Conservation (phyloP, 2,888 invertebrate genomes). For the Ferrisia virgata region DNA sequence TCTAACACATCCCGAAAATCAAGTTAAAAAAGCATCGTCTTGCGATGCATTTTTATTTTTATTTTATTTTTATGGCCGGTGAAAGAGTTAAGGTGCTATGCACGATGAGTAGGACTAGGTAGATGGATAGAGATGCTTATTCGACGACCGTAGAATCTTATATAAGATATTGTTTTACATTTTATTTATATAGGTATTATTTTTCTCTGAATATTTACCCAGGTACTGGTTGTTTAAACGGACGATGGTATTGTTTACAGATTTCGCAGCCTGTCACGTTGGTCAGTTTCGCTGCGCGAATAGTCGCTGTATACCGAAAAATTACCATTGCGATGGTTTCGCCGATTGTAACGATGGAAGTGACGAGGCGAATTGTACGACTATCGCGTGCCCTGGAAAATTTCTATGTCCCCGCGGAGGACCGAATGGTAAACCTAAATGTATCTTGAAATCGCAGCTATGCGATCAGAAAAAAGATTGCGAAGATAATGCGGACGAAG, state of each 20-base stretch:
- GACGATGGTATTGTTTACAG: slow-evolving; percentile 55
- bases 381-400: slow-evolving; percentile 83
- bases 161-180: too few species aligned
- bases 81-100: too few species aligned
- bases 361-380: slow-evolving; percentile 83
- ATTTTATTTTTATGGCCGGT: too few species aligned
- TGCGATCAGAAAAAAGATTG: slow-evolving; percentile 91
- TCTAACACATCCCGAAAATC: too few species aligned
- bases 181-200: background rate
- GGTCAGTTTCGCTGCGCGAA: slow-evolving; percentile 92
- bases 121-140: too few species aligned
- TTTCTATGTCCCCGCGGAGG: slow-evolving; percentile 82
- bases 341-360: slow-evolving; percentile 89
- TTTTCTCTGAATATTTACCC: background rate
- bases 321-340: slow-evolving; percentile 81
- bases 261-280: slow-evolving; percentile 82
- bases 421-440: slow-evolving; percentile 71
- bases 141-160: too few species aligned
- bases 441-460: slow-evolving; percentile 80
- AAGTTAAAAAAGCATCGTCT: too few species aligned
- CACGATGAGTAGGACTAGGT: too few species aligned
- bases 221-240: background rate
- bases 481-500: slow-evolving; percentile 85
- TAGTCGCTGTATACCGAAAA: slow-evolving; percentile 85
- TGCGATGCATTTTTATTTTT: too few species aligned